Base-by-base conservation (phyloP, 92 coral and sea anemone species). In the Parazoanthus atlanticus region DNA sequence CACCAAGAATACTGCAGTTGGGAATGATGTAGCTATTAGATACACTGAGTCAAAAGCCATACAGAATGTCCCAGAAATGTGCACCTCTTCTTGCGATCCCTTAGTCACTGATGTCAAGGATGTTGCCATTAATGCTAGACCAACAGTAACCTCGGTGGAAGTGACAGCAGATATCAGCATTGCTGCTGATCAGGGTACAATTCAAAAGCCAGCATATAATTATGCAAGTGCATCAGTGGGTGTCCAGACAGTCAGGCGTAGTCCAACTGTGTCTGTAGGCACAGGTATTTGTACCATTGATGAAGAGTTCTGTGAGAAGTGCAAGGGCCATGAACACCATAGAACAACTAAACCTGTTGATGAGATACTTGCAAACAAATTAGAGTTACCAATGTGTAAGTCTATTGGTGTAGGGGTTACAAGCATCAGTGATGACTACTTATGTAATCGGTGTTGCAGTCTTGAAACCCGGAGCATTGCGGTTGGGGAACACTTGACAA, bases 261-360 rank as follows among this genome's bases (percentile, higher is more conserved):
- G 82, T 19, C 80, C 94, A 2, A 49, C 71, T 31, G 96, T 97
- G 33, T 94, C 99, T 13, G 90, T 94, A 25, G 99, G 99, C 8
- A 94, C 96, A 41, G 99, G 99, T 56, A 89, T 95, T 79, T 95
- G 96, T 88, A 91, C 97, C 2, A 71, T 93, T 41, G 98, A 96
- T 65, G 98, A 96, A n/a, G 95, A 93, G 78, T 87, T 80, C 80
- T 94, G 96, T 79, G 85, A 88, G 40, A 79, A 88, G 46, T 96
- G 98, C 82, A 84, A 88, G 46, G 89, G 71, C 78, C 82, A 78
- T 11, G 90, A 94, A 81, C 88, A 84, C 25, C 81, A 88, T 15
- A 88, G 84, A 46, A 81, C 81, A 38, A 65, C 90, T 6, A 95
- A 93, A 86, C 83, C 94, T 72, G 93, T 93, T 15, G 96, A 95